These are phyloP conservation scores for Trichacis sp. DNA, from an alignment of 2,888 invertebrate species.

Conservation along the genomic window DNA sequence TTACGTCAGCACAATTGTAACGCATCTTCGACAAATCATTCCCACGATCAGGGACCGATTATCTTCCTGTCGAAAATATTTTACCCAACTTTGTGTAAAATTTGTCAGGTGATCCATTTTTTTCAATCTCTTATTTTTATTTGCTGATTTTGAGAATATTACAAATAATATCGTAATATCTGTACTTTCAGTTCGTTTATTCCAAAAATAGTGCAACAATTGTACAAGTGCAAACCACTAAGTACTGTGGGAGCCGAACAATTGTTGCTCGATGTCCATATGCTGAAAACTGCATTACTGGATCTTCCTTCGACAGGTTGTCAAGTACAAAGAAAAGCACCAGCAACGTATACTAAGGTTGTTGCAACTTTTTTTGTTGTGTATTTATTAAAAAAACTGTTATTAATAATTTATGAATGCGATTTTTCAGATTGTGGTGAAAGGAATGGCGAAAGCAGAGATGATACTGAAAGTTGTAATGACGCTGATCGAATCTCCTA, in stretches of 20 bases:
- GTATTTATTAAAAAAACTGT: too few relatives aligned
- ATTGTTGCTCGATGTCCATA: conserved; percentile 91
- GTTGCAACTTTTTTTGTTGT: too few relatives aligned
- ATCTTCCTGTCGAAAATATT: conserved; percentile 93
- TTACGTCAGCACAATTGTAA: conserved; percentile 91
- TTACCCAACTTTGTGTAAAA: conserved; percentile 96
- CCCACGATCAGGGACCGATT: conserved; percentile 92
- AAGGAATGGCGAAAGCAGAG: conserved; percentile 96
- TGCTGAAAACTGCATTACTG: conserved; percentile 92
- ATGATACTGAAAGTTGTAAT: conserved; percentile 99
- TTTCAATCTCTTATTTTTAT: too few relatives aligned
- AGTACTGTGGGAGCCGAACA: conserved; percentile 91
- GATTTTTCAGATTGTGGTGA: conserved; percentile 82
- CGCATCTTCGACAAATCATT: conserved; percentile 86
- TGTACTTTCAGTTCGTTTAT: conserved; percentile 88
- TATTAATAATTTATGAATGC: too few relatives aligned
- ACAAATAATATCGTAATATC: too few relatives aligned
- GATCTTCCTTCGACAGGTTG: conserved; percentile 94
- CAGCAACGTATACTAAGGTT: conserved; percentile 86
- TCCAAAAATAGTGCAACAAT: conserved; percentile 90
- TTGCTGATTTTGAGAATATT: too few relatives aligned
- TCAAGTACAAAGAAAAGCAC: conserved; percentile 88
- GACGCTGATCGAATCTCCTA: conserved; percentile 87
- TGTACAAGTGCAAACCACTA: conserved; percentile 92
- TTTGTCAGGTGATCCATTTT: conserved; percentile 94